Conservation (phyloP, 2,888 invertebrate genomes). For the Gortyna flavago region DNA sequence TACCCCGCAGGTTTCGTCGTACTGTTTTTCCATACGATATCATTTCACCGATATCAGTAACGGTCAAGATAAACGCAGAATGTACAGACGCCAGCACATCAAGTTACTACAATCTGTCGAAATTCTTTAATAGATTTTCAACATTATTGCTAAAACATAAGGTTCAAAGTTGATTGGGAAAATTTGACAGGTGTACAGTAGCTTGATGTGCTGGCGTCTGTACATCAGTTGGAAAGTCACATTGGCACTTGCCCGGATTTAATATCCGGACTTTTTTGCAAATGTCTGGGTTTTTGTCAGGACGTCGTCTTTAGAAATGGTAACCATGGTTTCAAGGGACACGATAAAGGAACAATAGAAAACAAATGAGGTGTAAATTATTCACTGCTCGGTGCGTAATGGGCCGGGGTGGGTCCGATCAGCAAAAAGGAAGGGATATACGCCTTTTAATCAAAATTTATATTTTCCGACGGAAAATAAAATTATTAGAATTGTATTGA, state of each 20-base stretch:
- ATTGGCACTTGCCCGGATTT: background rate
- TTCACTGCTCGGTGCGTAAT: slow-evolving; percentile 76
- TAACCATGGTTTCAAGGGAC: slow-evolving; percentile 65
- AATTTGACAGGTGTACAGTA: too few species aligned
- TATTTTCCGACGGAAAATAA: slow-evolving; percentile 43
- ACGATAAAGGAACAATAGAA: slow-evolving; percentile 82
- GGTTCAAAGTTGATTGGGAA: too few species aligned
- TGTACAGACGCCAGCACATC: too few species aligned
- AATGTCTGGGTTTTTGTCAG: background rate
- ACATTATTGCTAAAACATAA: too few species aligned
- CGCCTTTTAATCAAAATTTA: slow-evolving; percentile 62
- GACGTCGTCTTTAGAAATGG: background rate
- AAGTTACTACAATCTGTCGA: too few species aligned
- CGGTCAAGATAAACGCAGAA: background rate
- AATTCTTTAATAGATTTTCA: too few species aligned
- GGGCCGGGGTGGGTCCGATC: slow-evolving; percentile 65
- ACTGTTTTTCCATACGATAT: too few species aligned
- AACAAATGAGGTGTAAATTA: slow-evolving; percentile 85
- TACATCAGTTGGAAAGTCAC: background rate
- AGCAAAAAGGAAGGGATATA: slow-evolving; percentile 53
- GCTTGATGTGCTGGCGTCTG: too few species aligned
- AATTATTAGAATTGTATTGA: slow-evolving; percentile 46
- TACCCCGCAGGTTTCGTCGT: background rate
- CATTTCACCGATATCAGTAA: background rate
- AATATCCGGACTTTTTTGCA: background rate